These are phyloP conservation scores for Grammomys dolichurus DNA, from an alignment of 2,113 vertebrate species.

Conservation along the genomic window DNA sequence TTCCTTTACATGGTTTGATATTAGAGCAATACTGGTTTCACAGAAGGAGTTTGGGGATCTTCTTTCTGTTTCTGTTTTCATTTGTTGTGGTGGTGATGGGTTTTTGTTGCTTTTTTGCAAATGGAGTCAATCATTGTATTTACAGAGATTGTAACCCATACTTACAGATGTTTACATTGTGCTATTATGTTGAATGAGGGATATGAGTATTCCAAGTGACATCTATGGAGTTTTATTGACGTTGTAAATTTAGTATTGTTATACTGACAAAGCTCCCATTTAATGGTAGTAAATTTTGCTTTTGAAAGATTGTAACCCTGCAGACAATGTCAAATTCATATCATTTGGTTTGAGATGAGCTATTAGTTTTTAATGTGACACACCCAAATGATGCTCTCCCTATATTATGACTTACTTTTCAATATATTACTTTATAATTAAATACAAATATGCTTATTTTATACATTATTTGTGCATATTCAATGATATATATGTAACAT, in stretches of 20 bases:
- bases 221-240: background rate
- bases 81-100: too few species aligned
- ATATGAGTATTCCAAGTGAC: background rate
- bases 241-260: background rate
- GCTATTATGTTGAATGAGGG: background rate
- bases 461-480: background rate
- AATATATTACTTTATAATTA: background rate
- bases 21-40: background rate
- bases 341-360: conserved; percentile 9
- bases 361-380: conserved; percentile 29
- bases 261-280: background rate
- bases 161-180: background rate
- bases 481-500: background rate
- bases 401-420: background rate
- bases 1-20: background rate
- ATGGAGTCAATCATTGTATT: background rate
- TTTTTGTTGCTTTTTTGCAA: too few species aligned
- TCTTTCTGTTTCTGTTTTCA: background rate
- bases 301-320: conserved; percentile 7
- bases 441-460: background rate
- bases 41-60: background rate
- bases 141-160: background rate
- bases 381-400: background rate
- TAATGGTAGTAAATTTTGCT: background rate
- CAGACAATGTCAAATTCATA: background rate